Evolutionary conservation across 2,888 invertebrate species (phyloP), one percentile per base, ranked within the genome.

Genomic region (Drosophila borealis): DNA sequence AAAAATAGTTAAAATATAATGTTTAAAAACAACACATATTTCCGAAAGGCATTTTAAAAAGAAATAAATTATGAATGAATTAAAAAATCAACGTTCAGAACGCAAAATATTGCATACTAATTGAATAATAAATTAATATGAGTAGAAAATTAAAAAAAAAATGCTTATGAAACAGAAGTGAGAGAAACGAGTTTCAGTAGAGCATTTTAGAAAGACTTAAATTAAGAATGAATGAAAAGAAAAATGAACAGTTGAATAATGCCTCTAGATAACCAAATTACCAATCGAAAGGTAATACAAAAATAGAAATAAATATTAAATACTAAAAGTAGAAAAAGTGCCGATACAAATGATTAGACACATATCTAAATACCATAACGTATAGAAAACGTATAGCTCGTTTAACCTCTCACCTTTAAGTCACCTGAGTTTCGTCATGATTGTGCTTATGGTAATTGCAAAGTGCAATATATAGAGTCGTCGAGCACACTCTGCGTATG

Each of bases 351-450:
- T 33, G 41, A 17, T 50, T 33, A 13, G 14, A 53, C 59, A 53
- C 33, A 36, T 51, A 21, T 36, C 36, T 17, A 11, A 21, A 14
- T 25, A 44, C 6, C 41, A 29, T 21, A 42, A 25, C 29, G 39
- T 37, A 53, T 53, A 37, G 29, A 39, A 3, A 13, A 29, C 29
- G 29, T 25, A n/a, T 44, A 17, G 5, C 36, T 19, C 17, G 41
- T n/a, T n/a, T 34, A 25, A 75, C 77, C 75, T 49, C 51, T 75
- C 69, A 74, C 62, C 70, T 19, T 54, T 60, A 19, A 81, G 81
- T 77, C 72, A 91, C 89, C 88, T 88, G 80, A 71, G 88, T 80
- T 70, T 90, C 91, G 65, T 87, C 85, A 81, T 90, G 90, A 75
- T 89, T 88, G 71, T 90, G 90, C 29, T 29, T 29, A 29, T 29